phyloP scores from a whole-genome alignment of 2,797 vertebrate genomes.

The Artibeus jamaicensis region DNA sequence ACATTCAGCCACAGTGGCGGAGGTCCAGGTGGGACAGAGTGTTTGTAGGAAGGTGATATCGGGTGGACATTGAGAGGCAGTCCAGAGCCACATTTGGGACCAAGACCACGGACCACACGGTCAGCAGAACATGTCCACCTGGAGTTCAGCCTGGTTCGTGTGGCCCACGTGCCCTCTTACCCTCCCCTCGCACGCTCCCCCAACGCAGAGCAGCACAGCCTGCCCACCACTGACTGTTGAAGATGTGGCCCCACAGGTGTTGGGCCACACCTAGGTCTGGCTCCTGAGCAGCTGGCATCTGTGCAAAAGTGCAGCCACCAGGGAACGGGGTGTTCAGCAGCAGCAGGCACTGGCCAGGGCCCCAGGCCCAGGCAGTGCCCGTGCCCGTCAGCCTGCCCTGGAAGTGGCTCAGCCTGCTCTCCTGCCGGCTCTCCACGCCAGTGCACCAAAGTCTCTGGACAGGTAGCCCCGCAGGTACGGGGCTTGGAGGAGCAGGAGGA shows the following conservation, averaged over 20 bases:
- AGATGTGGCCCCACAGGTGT: constrained; percentile 74
- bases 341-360: constrained; percentile 78
- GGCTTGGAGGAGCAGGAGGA: constrained; percentile 82
- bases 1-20: background rate
- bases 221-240: constrained; percentile 85
- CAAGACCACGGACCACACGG: background rate
- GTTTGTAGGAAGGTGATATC: background rate
- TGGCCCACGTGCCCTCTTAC: background rate
- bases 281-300: constrained; percentile 79
- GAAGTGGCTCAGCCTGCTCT: constrained; percentile 82
- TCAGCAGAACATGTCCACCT: background rate
- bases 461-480: constrained; percentile 86
- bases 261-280: constrained; percentile 70
- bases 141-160: background rate
- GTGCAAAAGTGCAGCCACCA: constrained; percentile 83
- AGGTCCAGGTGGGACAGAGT: background rate
- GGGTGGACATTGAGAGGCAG: background rate
- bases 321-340: constrained; percentile 85
- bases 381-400: constrained; percentile 52
- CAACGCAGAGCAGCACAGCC: constrained; percentile 78
- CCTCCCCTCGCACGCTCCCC: constrained; percentile 66
- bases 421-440: constrained; percentile 85
- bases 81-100: background rate
- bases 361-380: constrained; percentile 78
- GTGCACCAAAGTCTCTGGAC: constrained; percentile 79